Percentiles rank a stretch among this genome's conserved stretches.
Evolutionary conservation across 1,140 invertebrate genomes (phyloP).

Genomic region (Drosophila biarmipes): DNA sequence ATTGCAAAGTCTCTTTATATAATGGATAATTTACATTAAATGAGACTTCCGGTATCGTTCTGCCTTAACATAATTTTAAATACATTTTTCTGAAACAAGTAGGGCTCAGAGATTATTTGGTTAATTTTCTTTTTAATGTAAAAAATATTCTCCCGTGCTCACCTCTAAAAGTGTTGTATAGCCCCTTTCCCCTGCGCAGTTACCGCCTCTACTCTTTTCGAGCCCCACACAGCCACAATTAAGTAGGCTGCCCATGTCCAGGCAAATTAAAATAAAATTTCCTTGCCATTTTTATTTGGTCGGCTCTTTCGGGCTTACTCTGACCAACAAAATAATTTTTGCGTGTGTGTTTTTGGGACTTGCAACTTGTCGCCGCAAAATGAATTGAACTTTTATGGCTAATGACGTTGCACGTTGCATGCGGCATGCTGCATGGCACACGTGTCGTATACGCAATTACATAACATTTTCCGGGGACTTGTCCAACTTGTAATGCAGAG

Average conservation of each 20-base stretch:
- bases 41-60: too few species aligned
- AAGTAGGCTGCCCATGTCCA: conserved; percentile 73
- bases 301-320: conserved; percentile 33
- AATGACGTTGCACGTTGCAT: conserved; percentile 47
- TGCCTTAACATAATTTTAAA: too few species aligned
- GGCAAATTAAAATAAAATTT: conserved; percentile 77
- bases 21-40: too few species aligned
- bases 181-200: neutral
- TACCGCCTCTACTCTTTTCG: neutral
- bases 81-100: too few species aligned
- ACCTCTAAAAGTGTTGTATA: conserved; percentile 6
- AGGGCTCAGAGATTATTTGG: too few species aligned
- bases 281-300: conserved; percentile 40
- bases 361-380: conserved; percentile 61
- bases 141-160: neutral
- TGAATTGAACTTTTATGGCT: conserved; percentile 71
- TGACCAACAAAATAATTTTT: conserved; percentile 61
- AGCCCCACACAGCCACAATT: conserved; percentile 50
- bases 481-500: conserved; percentile 39
- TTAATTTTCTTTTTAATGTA: too few species aligned
- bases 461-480: conserved; percentile 42
- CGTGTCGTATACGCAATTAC: conserved; percentile 73
- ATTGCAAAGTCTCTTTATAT: too few species aligned
- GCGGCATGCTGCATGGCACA: conserved; percentile 49
- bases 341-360: conserved; percentile 16